Conservation (phyloP, 2,888 invertebrate genomes). For the Trachelus troglodyta region DNA sequence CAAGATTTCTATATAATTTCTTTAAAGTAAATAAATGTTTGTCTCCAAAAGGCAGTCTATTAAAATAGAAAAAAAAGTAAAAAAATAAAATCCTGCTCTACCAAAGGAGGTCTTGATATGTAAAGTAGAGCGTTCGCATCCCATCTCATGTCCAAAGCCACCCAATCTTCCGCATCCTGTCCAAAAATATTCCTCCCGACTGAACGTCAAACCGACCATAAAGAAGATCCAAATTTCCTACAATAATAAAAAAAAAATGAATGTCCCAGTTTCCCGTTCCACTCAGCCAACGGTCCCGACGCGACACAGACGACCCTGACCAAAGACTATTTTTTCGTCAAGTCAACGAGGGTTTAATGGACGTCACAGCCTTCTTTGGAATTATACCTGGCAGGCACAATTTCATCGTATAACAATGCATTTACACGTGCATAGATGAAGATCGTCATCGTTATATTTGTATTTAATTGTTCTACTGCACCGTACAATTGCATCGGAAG, state of each 20-base stretch:
- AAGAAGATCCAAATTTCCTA: background rate
- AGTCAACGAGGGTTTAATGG: conserved; percentile 36
- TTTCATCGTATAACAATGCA: conserved; percentile 6
- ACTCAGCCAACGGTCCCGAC: conserved; percentile 63
- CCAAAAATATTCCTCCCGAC: background rate
- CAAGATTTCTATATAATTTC: conserved; percentile 28
- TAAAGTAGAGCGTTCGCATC: conserved; percentile 17
- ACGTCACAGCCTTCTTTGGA: conserved; percentile 33
- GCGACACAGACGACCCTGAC: conserved; percentile 57
- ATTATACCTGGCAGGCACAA: conserved; percentile 9
- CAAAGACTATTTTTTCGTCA: conserved; percentile 37
- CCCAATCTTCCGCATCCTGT: background rate
- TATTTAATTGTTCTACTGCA: conserved; percentile 34
- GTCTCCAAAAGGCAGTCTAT: background rate
- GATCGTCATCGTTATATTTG: conserved; percentile 42
- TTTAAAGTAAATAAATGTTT: background rate
- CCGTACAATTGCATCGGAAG: conserved; percentile 26
- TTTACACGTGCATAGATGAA: conserved; percentile 32
- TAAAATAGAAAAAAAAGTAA: background rate
- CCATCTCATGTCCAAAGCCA: background rate
- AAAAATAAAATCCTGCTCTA: background rate
- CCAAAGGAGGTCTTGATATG: conserved; percentile 16
- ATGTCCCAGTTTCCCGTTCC: conserved; percentile 39
- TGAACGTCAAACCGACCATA: conserved; percentile 3
- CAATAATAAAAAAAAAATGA: background rate